phyloP scores from a whole-genome alignment of 2,888 invertebrate species.

The Camponotus fellah region DNA sequence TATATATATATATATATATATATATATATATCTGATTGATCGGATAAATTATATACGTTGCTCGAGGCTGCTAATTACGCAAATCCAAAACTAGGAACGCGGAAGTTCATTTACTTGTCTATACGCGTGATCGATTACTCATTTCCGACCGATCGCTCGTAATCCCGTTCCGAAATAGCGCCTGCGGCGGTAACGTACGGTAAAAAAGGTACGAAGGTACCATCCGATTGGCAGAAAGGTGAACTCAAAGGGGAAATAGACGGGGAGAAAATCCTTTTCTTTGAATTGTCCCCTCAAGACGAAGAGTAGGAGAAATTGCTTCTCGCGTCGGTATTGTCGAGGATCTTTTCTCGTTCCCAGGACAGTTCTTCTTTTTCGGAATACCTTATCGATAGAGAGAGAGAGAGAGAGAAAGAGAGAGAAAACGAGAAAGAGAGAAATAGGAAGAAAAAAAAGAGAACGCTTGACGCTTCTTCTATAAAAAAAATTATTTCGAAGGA shows the following conservation, averaged over 20 bases:
- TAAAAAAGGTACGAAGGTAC: not conserved
- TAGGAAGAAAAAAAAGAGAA: not conserved
- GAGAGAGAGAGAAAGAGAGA: no score
- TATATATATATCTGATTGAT: not conserved
- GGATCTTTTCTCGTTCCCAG: constrained; percentile 40
- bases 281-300: not conserved
- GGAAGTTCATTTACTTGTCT: constrained; percentile 27
- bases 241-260: not conserved
- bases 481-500: constrained; percentile 17
- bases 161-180: constrained; percentile 10
- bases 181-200: not conserved
- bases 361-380: constrained; percentile 26
- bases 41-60: constrained; percentile 14
- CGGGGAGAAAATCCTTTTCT: constrained; percentile 49
- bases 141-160: constrained; percentile 19
- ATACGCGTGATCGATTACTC: constrained; percentile 21
- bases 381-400: constrained; percentile 36
- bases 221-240: not conserved
- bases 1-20: not conserved
- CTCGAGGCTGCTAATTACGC: constrained; percentile 29
- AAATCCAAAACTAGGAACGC: constrained; percentile 30
- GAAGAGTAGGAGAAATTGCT: constrained; percentile 62
- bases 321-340: constrained; percentile 52
- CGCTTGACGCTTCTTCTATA: constrained; percentile 57
- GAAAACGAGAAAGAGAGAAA: no score